Evolutionary conservation across 2,113 vertebrate species (phyloP).

Genomic region (Tetrax tetrax): DNA sequence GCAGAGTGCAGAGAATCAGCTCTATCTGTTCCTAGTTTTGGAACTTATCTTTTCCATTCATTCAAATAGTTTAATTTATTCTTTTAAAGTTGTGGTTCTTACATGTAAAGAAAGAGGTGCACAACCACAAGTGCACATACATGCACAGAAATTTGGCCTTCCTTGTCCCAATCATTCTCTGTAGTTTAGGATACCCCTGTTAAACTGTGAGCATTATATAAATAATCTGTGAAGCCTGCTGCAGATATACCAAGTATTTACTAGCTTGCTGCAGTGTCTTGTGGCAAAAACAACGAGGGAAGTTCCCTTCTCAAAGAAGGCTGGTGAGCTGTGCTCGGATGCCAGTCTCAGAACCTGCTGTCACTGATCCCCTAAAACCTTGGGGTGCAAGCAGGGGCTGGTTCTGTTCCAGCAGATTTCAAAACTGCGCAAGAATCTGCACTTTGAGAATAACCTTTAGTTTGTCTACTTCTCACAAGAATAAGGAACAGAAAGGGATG

Average conservation of each 20-base stretch:
- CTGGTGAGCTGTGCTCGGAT: not conserved
- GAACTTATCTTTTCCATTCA: not conserved
- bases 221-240: not conserved
- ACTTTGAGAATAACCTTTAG: not conserved
- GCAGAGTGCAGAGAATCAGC: not conserved
- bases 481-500: not conserved
- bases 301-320: not conserved
- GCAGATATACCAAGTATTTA: not conserved
- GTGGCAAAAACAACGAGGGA: not conserved
- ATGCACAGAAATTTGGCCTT: not conserved
- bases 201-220: not conserved
- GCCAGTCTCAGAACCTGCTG: not conserved
- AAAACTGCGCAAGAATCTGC: not conserved
- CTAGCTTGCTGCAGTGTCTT: not conserved
- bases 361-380: not conserved
- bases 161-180: not conserved
- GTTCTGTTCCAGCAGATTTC: not conserved
- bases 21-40: not conserved
- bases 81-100: not conserved
- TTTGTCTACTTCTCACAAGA: not conserved
- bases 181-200: not conserved
- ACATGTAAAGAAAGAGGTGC: not conserved
- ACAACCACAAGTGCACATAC: not conserved
- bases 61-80: not conserved
- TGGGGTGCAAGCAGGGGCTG: not conserved